Evolutionary conservation across 2,113 vertebrate genomes (phyloP), one percentile per base, ranked within the genome.

Genomic region (Trachemys scripta): DNA sequence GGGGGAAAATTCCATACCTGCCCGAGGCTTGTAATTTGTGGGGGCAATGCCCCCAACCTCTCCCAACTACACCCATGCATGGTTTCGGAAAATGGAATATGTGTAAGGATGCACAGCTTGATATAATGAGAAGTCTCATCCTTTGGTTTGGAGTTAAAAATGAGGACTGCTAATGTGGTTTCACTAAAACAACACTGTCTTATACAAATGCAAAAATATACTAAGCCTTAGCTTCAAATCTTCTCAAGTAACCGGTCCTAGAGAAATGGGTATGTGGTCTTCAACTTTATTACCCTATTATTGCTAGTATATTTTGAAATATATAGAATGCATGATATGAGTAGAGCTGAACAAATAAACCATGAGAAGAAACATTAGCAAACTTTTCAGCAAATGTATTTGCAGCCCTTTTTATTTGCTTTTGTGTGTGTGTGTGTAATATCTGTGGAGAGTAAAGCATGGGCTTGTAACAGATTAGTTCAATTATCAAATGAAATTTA

Each of bases 391-490:
- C 84, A 97, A 92, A 91, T 83, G 75, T 72, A 38, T 76, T 94
- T 94, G 42, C 51, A 14, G 38, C 97, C 88, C 50, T 78, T 96
- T 96, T 96, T 94, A 81, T 94, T 91, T 96, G 86, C 85, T 90
- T 78, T 1, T 54, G 2, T 78, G 90, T 87, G 95, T 92, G 89
- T 69, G 90, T 87, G 95, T 91, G 17, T 27, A 59, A 62, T 20
- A 72, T 72, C 19, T 38, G 87, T 75, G 91, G 89, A 91, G 95
- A 72, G 47, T 93, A 76, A 90, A 81, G 45, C 50, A 5, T 83
- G 65, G 81, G n/a, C 47, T 85, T 82, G 14, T 83, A 91, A 84
- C 4, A 90, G 94, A 91, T 92, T 92, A 91, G 49, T 84, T 84
- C 50, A n/a, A 69, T 69, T 69, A 69, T 50, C 31, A 84, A 69